Conservation (phyloP, 2,888 invertebrate genomes). For the Cephus spinipes region DNA sequence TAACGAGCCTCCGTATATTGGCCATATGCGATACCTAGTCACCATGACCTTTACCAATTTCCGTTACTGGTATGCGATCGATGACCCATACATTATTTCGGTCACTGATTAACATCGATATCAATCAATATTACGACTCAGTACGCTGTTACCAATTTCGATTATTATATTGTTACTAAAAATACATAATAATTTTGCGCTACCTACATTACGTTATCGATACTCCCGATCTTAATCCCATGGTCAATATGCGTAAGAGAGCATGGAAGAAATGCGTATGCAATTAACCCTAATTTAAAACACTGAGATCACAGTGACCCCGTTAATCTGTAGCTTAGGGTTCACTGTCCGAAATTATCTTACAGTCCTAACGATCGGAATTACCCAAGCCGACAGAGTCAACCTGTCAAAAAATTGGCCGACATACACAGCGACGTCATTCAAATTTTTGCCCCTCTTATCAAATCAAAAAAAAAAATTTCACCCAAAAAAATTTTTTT, state of each 20-base stretch:
- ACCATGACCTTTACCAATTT: not conserved
- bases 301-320: conserved; percentile 33
- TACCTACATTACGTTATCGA: not conserved
- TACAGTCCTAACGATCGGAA: not conserved
- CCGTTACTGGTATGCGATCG: not conserved
- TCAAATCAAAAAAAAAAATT: not conserved
- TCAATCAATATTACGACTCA: not conserved
- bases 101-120: not conserved
- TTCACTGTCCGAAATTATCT: not conserved
- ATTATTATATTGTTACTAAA: not conserved
- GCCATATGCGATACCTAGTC: not conserved
- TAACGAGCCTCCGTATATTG: not conserved
- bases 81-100: not conserved
- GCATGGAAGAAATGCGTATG: conserved; percentile 1
- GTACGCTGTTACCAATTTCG: not conserved
- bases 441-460: not conserved
- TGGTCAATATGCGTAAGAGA: not conserved
- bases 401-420: not conserved
- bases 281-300: conserved; percentile 41
- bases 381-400: not conserved
- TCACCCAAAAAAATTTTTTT: not conserved
- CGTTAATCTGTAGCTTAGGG: conserved; percentile 25
- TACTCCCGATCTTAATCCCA: not conserved
- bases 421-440: not conserved
- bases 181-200: not conserved